phyloP scores from a whole-genome alignment of 2,113 vertebrate species.

The Anoplopoma fimbria region DNA sequence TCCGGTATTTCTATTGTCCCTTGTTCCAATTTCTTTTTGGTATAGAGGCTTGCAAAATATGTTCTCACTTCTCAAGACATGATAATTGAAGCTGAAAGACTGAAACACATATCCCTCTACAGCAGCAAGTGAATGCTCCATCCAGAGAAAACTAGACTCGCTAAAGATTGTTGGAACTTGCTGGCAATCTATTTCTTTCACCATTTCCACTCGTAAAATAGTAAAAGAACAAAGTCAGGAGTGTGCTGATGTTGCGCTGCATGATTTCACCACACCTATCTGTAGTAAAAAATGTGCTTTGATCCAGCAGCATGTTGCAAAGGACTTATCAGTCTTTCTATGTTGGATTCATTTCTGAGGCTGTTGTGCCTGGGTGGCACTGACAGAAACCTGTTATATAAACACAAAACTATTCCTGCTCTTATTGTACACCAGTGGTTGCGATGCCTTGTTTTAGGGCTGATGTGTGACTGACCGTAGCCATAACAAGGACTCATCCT shows the following conservation, averaged over 20 bases:
- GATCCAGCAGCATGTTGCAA: not conserved
- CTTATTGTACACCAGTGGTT: slow-evolving; percentile 43
- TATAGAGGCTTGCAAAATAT: slow-evolving; percentile 43
- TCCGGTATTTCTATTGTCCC: slow-evolving; percentile 26
- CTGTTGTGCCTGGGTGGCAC: slow-evolving; percentile 38
- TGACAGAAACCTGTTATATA: slow-evolving; percentile 48
- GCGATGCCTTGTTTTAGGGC: slow-evolving; percentile 44
- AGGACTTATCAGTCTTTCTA: not conserved
- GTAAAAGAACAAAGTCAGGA: slow-evolving; percentile 12
- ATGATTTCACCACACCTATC: not conserved
- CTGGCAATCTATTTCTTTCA: slow-evolving; percentile 37
- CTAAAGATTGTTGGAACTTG: slow-evolving; percentile 37
- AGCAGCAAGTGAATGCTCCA: slow-evolving; percentile 27
- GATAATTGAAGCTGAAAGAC: slow-evolving; percentile 57
- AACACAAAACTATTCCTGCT: slow-evolving; percentile 63
- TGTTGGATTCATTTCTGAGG: slow-evolving; percentile 3
- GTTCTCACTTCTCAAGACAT: slow-evolving; percentile 36
- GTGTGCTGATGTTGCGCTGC: slow-evolving; percentile 15
- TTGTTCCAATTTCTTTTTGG: slow-evolving; percentile 11
- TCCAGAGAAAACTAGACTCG: slow-evolving; percentile 42
- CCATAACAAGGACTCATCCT: slow-evolving; percentile 68
- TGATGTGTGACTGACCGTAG: slow-evolving; percentile 59
- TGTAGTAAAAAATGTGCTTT: too few relatives aligned
- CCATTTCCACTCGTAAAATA: slow-evolving; percentile 30
- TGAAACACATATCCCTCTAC: slow-evolving; percentile 45